Conservation (phyloP, 2,797 vertebrate species). For the Chrosomus eos region DNA sequence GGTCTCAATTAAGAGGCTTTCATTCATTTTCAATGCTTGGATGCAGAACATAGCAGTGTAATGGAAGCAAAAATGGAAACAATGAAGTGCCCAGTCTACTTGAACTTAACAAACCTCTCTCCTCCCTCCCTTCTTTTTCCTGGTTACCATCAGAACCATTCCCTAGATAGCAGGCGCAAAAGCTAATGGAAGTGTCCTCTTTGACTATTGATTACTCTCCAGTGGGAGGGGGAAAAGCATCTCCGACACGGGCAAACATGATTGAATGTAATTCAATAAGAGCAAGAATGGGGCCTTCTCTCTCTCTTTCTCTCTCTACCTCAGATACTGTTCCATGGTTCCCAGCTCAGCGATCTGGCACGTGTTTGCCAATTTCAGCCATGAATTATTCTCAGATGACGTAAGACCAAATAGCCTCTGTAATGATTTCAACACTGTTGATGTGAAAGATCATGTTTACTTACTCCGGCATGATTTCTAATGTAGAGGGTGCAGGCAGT, state of each 20-base stretch:
- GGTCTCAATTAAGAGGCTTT: neutral
- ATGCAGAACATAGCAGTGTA: neutral
- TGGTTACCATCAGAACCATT: conserved; percentile 55
- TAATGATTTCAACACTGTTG: conserved; percentile 43
- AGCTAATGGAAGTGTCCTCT: conserved; percentile 64
- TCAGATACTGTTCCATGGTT: conserved; percentile 25
- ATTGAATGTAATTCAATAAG: conserved; percentile 67
- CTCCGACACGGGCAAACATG: conserved; percentile 57
- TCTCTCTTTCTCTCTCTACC: conserved; percentile 10
- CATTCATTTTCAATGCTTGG: conserved; percentile 5
- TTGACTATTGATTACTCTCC: conserved; percentile 62
- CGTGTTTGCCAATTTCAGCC: conserved; percentile 41
- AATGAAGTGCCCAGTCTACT: conserved; percentile 24
- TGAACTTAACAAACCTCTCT: conserved; percentile 54
- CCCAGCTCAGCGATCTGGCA: conserved; percentile 45
- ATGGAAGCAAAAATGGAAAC: conserved; percentile 47
- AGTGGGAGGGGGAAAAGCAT: conserved; percentile 48
- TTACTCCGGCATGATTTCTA: conserved; percentile 35
- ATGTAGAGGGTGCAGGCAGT: neutral
- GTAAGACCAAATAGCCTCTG: conserved; percentile 39
- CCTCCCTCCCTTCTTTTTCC: conserved; percentile 9
- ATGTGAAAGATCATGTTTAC: conserved; percentile 48
- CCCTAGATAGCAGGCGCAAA: conserved; percentile 51
- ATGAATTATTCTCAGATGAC: conserved; percentile 55
- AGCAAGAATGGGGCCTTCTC: conserved; percentile 47